Evolutionary conservation across 30 jellyfish, hydroid and myxozoan genomes (phyloP).

Genomic region (Sanderia malayensis): DNA sequence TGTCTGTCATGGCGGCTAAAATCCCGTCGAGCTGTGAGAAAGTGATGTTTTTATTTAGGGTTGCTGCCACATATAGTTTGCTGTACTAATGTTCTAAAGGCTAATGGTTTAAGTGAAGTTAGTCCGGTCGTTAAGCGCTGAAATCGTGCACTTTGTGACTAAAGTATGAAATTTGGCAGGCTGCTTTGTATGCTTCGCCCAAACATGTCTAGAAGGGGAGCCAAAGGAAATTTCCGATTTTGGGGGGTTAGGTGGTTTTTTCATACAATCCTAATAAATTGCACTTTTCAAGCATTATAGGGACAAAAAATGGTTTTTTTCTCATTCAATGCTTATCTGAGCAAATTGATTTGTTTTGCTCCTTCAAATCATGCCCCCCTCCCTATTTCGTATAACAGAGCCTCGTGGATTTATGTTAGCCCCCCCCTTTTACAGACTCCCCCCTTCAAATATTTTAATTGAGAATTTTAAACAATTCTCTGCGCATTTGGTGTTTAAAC

Average conservation of each 20-base stretch:
- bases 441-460: no score
- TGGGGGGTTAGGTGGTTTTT: neutral
- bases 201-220: slow-evolving; percentile 11
- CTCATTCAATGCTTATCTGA: neutral
- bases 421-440: neutral
- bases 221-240: slow-evolving; percentile 19
- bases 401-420: neutral
- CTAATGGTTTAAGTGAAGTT: no score
- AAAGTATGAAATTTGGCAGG: slow-evolving; percentile 9
- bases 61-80: no score
- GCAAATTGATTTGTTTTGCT: neutral
- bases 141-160: slow-evolving; percentile 3
- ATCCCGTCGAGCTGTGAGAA: no score
- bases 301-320: neutral
- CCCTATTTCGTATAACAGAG: neutral
- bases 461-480: no score
- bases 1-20: no score
- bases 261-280: neutral
- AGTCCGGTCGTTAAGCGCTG: neutral
- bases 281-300: no score
- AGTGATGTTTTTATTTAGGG: no score
- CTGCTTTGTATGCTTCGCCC: neutral
- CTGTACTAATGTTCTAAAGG: no score
- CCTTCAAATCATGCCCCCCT: neutral
- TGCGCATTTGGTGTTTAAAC: no score